Evolutionary conservation across 1,140 invertebrate species (phyloP), one percentile per base, ranked within the genome.

Genomic region (Meloidogyne chitwoodi): DNA sequence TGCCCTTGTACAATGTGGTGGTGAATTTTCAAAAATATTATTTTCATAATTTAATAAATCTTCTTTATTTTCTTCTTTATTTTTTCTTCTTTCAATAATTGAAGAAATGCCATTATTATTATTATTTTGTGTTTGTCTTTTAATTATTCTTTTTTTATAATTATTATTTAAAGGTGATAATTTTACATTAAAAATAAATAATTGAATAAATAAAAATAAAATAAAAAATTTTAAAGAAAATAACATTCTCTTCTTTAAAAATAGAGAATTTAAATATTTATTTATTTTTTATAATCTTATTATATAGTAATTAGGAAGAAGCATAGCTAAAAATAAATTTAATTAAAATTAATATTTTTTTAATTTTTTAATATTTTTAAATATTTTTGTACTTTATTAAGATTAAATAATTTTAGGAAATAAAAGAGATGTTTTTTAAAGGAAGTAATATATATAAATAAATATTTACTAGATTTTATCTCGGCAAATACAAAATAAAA

Each of bases 1-100:
- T 24, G 80, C 80, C 27, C 65, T 81, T 1, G 80, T 80, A 61
- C 80, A 81, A 72, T 81, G 80, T 19, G 80, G 80, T 29, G 78
- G 78, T 61, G 65, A 67, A 56, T n/a, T 56, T 6, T 38, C 8
- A 38, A 38, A 38, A 56, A 8, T 56, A 56, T 56, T n/a, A n/a
- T 56, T n/a, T 56, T 22, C n/a, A 19, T 38, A 8, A n/a, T n/a
- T n/a, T n/a, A n/a, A n/a, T 6, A 38, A 38, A 6, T n/a, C 19
- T 56, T 56, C 48, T 4, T 44, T 44, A 56, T 56, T 56, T 56
- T 56, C n/a, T n/a, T 56, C 48, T 48, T 19, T 48, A 19, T n/a
- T 10, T 8, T 38, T 38, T 56, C 48, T 56, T 56, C 48, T 56
- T 56, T 56, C 48, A 56, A 5, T 56, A 56, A 19, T 48, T 48